A percentile compares a stretch with the other conserved stretches of the same genome.
Conservation (phyloP, 2,797 vertebrate genomes). For the Eleutherodactylus coqui region DNA sequence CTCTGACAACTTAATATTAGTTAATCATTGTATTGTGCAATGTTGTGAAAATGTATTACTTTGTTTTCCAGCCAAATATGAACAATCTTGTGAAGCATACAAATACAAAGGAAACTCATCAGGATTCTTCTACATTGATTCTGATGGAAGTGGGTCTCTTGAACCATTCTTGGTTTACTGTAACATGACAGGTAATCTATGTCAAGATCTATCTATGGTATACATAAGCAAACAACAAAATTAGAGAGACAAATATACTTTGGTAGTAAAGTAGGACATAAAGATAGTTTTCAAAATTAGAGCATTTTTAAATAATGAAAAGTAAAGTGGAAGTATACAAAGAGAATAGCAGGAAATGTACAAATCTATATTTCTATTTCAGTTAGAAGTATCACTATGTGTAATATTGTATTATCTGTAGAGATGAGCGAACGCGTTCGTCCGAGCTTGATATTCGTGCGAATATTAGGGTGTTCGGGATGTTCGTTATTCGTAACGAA, state of each 20-base stretch:
- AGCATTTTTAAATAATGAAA: not conserved
- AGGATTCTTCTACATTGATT: constrained; percentile 88
- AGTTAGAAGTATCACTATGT: not conserved
- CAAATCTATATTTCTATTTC: not conserved
- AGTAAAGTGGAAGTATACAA: not conserved
- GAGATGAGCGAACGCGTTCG: no score
- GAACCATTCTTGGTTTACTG: constrained; percentile 88
- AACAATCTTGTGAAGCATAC: constrained; percentile 94
- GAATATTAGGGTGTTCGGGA: no score
- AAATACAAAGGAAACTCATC: constrained; percentile 92
- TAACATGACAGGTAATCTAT: constrained; percentile 92
- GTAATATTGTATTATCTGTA: not conserved
- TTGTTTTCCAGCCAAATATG: constrained; percentile 79
- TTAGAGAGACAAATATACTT: not conserved
- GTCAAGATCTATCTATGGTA: not conserved
- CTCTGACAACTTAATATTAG: not conserved
- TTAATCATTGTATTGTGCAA: not conserved
- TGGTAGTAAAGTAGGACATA: not conserved
- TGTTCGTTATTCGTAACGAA: no score
- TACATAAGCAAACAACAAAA: not conserved
- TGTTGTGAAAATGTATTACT: not conserved
- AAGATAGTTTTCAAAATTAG: not conserved
- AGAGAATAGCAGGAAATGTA: not conserved
- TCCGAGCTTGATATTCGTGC: no score
- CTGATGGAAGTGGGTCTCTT: constrained; percentile 92